Conservation (phyloP, 2,113 vertebrate species). For the Leptobrachium ailaonicum region DNA sequence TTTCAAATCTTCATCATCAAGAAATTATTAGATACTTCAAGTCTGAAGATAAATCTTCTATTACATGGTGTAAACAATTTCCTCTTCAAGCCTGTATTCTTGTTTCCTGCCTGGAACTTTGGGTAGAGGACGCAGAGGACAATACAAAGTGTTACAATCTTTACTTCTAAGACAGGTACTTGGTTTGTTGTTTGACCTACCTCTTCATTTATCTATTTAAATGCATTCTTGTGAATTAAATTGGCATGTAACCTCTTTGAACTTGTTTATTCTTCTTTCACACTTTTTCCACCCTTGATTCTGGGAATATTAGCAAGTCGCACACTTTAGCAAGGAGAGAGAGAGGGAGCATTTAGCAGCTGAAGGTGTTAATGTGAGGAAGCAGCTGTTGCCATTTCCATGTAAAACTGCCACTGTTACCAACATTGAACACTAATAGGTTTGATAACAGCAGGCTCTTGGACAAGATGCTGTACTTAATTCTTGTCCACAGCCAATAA, state of each 20-base stretch:
- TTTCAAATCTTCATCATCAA: no score
- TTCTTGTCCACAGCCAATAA: not conserved
- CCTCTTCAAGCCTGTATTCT: no score
- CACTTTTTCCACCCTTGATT: not conserved
- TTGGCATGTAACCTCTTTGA: not conserved
- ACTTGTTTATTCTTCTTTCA: not conserved
- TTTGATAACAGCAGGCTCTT: not conserved
- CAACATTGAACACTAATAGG: not conserved
- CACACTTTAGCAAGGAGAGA: not conserved
- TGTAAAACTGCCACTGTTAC: not conserved
- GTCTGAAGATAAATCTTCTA: no score
- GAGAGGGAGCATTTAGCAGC: not conserved
- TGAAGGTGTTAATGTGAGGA: not conserved
- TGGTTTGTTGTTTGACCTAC: not conserved
- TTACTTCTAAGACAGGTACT: not conserved
- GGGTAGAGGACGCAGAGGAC: no score
- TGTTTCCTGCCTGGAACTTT: no score
- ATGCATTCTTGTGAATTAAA: not conserved
- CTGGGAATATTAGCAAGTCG: not conserved
- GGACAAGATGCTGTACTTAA: not conserved
- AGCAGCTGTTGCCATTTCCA: not conserved
- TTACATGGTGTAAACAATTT: no score
- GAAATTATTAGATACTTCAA: no score
- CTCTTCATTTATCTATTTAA: not conserved
- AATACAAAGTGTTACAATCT: no score